A percentile compares a stretch with the other conserved stretches of the same genome.
Conservation (phyloP, 2,113 vertebrate genomes). For the Hylia prasina region DNA sequence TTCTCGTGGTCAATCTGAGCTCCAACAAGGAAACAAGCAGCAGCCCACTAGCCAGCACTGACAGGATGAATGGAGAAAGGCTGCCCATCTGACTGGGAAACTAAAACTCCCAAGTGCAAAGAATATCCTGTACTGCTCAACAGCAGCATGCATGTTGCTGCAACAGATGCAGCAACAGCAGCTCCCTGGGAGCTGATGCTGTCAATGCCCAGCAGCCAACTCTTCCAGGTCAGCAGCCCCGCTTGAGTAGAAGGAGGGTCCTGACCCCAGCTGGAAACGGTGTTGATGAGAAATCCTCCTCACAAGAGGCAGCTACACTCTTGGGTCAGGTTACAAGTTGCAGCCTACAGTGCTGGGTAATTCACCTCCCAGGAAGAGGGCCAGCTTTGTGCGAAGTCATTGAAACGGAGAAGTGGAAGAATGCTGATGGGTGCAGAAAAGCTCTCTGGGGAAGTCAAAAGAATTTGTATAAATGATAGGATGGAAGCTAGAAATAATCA, state of each 20-base stretch:
- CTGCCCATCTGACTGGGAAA: background rate
- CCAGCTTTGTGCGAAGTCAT: background rate
- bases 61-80: background rate
- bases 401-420: background rate
- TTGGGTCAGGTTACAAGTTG: background rate
- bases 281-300: background rate
- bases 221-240: background rate
- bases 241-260: background rate
- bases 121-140: background rate
- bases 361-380: background rate
- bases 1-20: background rate
- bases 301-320: background rate
- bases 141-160: too few relatives aligned
- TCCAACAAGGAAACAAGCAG: background rate
- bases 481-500: background rate
- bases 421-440: background rate
- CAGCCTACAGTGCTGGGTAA: background rate
- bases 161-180: background rate
- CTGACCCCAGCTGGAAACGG: background rate
- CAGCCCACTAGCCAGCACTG: background rate
- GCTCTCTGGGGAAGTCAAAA: background rate
- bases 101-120: fast-evolving
- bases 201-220: background rate
- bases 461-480: background rate
- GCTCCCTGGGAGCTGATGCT: background rate